Evolutionary conservation across 2,888 invertebrate genomes (phyloP), one percentile per base, ranked within the genome.

Genomic region (Apoda limacodes): DNA sequence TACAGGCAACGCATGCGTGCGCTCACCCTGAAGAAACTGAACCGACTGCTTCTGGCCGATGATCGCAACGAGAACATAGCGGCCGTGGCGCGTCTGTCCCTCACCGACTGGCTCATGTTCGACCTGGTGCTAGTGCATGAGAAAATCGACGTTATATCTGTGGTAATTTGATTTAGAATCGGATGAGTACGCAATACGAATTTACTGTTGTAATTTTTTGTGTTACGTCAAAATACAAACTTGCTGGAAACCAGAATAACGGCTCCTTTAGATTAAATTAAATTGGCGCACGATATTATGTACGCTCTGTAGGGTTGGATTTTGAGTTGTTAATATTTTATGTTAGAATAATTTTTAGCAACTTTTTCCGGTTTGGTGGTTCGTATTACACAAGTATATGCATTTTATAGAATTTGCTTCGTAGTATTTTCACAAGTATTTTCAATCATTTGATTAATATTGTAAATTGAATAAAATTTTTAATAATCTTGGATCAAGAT

Each of bases 61-160:
- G 80, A 80, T 32, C 32, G 41, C 2, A 28, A 49, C 3, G 48
- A 50, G 0, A 27, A 25, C 2, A 54, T 78, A 1, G 56, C 65
- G 0, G 39, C 40, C 1, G 48, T 63, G 0, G 72, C 71, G 1
- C 48, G 62, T 3, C 63, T 78, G 56, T 52, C 67, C 0, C 43
- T 59, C 28, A 75, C 75, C 2, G 78, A 80, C 37, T 78, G 78
- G 78, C 49, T 75, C 26, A 40, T 78, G 3, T 71, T 65, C 40
- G 80, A 80, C 35, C 46, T 70, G 33, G 61, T 75, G 20, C 49
- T 80, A 11, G 76, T 71, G 17, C 76, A 80, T 30, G 71, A 76
- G 42, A 54, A 71, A n/a, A 46, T 68, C 9, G 71, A 78, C 40
- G 55, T 75, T 32, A 72, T 74, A n/a, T n/a, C n/a, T n/a, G n/a